Conservation (phyloP, 2,113 vertebrate genomes). For the Sceloporus undulatus region DNA sequence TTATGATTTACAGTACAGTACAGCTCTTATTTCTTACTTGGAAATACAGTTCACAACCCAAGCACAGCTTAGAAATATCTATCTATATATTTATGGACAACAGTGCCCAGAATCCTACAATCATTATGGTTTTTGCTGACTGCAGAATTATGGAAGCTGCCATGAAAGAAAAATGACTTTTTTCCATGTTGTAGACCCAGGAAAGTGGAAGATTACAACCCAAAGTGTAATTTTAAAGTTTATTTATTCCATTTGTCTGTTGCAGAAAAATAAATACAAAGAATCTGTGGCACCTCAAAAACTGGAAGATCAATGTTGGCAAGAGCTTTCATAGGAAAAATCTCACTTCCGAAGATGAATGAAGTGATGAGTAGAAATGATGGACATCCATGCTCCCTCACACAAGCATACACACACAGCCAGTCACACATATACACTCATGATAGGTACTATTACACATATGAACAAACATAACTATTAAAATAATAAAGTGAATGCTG, state of each 20-base stretch:
- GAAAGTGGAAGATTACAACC: no score
- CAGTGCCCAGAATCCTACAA: no score
- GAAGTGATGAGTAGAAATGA: not conserved
- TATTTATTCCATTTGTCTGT: not conserved
- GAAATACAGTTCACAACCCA: not conserved
- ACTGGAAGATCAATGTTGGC: no score
- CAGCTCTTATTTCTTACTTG: not conserved
- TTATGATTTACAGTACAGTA: no score
- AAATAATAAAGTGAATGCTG: not conserved
- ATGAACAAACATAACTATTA: not conserved
- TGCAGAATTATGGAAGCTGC: no score
- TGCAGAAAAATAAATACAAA: not conserved
- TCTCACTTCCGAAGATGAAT: not conserved
- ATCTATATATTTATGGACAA: no score
- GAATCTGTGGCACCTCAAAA: not conserved
- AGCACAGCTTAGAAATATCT: no score
- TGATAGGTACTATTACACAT: not conserved
- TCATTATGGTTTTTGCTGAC: no score
- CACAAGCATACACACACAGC: not conserved
- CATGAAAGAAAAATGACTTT: no score
- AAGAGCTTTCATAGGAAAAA: not conserved
- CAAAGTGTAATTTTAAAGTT: no score
- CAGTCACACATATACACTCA: not conserved
- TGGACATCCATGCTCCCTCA: not conserved
- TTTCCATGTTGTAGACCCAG: no score